A percentile compares a stretch with the other conserved stretches of the same genome.
Evolutionary conservation across 2,113 vertebrate species (phyloP).

Genomic region (Triplophysa siluroides): DNA sequence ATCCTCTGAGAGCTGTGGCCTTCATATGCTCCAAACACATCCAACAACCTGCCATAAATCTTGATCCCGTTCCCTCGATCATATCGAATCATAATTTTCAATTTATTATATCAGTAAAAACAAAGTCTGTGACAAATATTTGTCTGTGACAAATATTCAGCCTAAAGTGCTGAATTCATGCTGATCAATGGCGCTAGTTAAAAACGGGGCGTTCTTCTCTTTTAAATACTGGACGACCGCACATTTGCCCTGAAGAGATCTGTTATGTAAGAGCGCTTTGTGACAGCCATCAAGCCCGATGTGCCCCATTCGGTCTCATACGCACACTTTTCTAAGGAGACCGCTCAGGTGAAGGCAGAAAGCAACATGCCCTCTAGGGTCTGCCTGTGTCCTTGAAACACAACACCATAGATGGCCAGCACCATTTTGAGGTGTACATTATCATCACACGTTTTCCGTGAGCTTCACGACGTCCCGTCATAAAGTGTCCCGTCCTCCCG

Average conservation of each 20-base stretch:
- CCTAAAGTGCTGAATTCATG: no score
- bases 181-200: no score
- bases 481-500: not conserved
- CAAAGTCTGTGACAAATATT: no score
- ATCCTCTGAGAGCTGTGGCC: no score
- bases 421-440: not conserved
- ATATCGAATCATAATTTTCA: no score
- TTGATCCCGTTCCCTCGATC: no score
- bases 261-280: conserved; percentile 42
- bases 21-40: no score
- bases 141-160: no score
- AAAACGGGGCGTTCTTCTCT: not conserved
- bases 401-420: not conserved
- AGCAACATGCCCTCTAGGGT: conserved; percentile 13
- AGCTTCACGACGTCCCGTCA: not conserved
- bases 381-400: conserved; percentile 10
- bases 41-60: no score
- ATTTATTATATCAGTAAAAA: no score
- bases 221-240: conserved; percentile 22
- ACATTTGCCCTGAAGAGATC: conserved; percentile 8
- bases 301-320: not conserved
- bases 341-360: not conserved
- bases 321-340: not conserved
- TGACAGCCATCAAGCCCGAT: conserved; percentile 31
- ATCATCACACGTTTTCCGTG: not conserved